phyloP scores from a whole-genome alignment of 2,797 vertebrate species.

The Rhabdophis nuchalis region DNA sequence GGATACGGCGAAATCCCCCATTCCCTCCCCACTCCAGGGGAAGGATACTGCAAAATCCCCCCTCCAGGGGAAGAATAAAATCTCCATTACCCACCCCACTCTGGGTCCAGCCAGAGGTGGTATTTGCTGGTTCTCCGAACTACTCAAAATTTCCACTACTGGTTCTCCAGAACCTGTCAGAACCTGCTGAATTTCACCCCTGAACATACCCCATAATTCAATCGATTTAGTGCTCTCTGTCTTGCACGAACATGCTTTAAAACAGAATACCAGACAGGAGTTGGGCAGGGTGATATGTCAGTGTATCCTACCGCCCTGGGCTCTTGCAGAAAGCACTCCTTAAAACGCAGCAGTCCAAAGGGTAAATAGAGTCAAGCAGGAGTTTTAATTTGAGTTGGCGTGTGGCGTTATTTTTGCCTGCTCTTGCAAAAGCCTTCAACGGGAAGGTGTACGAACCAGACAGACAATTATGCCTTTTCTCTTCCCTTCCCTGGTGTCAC shows the following conservation, averaged over 20 bases:
- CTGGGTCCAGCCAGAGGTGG: no score
- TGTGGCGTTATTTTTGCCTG: not conserved
- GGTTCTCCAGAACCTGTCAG: no score
- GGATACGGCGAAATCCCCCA: no score
- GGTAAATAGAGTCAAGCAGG: constrained; percentile 36
- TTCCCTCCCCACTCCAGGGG: no score
- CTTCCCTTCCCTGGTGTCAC: constrained; percentile 44
- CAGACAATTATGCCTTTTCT: constrained; percentile 51
- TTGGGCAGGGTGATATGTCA: not conserved
- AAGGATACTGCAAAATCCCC: no score
- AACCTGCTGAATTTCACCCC: no score
- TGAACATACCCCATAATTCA: not conserved
- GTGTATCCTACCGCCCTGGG: not conserved
- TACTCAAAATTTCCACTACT: no score
- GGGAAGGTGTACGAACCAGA: not conserved
- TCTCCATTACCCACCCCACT: no score
- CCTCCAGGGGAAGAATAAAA: no score
- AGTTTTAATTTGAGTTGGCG: not conserved
- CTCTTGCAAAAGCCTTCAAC: constrained; percentile 26
- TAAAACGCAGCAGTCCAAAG: constrained; percentile 17
- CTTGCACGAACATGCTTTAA: not conserved
- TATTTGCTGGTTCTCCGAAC: no score
- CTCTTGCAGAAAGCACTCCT: constrained; percentile 35
- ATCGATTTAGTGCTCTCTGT: no score
- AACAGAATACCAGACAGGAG: not conserved